Evolutionary conservation across 2,113 vertebrate genomes (phyloP).

Genomic region (Tauraco erythrolophus): DNA sequence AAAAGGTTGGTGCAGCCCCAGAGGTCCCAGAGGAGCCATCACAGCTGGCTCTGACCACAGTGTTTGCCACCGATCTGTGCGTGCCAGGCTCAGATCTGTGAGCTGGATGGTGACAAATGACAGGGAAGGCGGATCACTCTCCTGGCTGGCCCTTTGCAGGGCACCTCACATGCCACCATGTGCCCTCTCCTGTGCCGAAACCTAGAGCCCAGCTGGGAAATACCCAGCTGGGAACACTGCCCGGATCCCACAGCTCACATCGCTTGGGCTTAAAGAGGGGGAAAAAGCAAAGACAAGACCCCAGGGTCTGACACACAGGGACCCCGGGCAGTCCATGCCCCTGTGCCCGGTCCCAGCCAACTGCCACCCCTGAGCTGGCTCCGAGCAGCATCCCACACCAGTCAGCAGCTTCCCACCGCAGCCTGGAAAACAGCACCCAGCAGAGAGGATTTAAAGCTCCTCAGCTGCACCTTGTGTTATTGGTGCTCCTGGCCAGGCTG

Average conservation of each 20-base stretch:
- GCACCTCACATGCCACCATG: fast-evolving
- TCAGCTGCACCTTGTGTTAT: background rate
- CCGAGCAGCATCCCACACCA: background rate
- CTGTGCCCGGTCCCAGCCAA: background rate
- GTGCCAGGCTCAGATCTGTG: background rate
- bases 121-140: background rate
- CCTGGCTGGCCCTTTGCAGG: background rate
- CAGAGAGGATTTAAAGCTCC: conserved; percentile 7
- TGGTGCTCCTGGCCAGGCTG: background rate
- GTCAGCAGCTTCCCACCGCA: background rate
- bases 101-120: background rate
- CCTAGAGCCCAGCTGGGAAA: background rate
- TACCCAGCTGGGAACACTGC: background rate
- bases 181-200: background rate
- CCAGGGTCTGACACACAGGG: background rate
- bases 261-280: background rate
- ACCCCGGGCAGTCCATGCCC: background rate
- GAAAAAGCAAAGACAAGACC: background rate
- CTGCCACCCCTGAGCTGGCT: background rate
- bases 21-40: background rate
- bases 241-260: background rate
- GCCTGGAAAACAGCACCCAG: background rate
- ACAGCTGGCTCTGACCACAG: background rate
- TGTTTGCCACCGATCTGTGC: background rate
- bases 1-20: background rate